These are phyloP conservation scores for Ectemnius cavifrons DNA, from an alignment of 2,888 invertebrate species.

Conservation along the genomic window DNA sequence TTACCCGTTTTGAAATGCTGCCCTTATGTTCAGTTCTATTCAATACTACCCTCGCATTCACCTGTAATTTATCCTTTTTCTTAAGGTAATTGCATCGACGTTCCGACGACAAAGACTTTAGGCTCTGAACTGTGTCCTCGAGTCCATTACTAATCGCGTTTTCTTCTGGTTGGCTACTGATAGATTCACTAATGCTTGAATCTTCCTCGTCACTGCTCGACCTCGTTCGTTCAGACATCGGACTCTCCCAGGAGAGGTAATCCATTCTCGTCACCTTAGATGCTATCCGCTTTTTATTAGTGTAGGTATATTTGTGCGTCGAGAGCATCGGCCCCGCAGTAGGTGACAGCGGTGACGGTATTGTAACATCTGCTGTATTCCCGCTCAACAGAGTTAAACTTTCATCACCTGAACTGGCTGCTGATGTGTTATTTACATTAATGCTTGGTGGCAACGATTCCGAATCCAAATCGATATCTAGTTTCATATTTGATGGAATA, in stretches of 20 bases:
- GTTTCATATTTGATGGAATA: slow-evolving; percentile 69
- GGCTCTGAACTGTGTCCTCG: slow-evolving; percentile 60
- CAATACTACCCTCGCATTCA: slow-evolving; percentile 69
- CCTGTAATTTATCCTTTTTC: slow-evolving; percentile 69
- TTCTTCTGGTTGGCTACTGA: slow-evolving; percentile 70
- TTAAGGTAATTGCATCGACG: slow-evolving; percentile 67
- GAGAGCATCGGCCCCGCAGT: slow-evolving; percentile 72
- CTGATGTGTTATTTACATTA: slow-evolving; percentile 70
- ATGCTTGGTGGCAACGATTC: slow-evolving; percentile 66
- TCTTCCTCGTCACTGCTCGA: slow-evolving; percentile 73
- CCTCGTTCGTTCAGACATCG: slow-evolving; percentile 72
- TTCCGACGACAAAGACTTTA: slow-evolving; percentile 54
- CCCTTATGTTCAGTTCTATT: slow-evolving; percentile 68
- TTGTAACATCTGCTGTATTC: slow-evolving; percentile 71
- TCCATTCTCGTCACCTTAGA: slow-evolving; percentile 69
- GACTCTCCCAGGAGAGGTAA: slow-evolving; percentile 74
- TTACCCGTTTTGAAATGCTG: slow-evolving; percentile 65
- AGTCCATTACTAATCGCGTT: slow-evolving; percentile 68
- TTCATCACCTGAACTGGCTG: slow-evolving; percentile 74
- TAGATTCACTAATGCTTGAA: slow-evolving; percentile 69
- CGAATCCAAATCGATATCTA: slow-evolving; percentile 72
- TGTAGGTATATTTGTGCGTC: slow-evolving; percentile 74
- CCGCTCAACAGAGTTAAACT: slow-evolving; percentile 69
- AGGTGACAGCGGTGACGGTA: slow-evolving; percentile 73
- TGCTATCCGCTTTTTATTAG: slow-evolving; percentile 71